Evolutionary conservation across 2,888 invertebrate genomes (phyloP), one percentile per base, ranked within the genome.

Genomic region (Brenthis hecate): DNA sequence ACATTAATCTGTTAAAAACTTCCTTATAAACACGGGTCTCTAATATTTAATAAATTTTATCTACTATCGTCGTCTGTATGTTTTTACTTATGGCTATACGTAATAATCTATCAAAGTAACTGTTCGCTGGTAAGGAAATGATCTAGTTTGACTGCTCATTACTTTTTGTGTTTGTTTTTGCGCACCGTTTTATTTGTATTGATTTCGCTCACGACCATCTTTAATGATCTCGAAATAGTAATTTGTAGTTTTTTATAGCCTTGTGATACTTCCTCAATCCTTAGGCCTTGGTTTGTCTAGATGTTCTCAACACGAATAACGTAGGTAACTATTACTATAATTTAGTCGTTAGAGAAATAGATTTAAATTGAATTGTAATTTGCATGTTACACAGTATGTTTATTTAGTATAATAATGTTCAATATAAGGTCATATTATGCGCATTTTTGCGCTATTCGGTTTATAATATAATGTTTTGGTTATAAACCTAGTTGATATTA

Each of bases 251-350:
- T 87, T 88, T 88, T 85, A 77, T 79, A 71, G 71, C 75, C 78
- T 78, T 79, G 81, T 77, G 70, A 68, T 61, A 86, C 88, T 91
- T 89, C 89, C 89, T 87, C 85, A 84, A 85, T 88, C 84, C 81
- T 81, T 79, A 86, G 85, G 85, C 89, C 89, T 89, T 88, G 90
- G 81, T 83, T 84, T 74, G 82, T 79, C 88, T 89, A 90, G 89
- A 88, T 90, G 89, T 87, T 84, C 77, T 70, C 74, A 56, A 76
- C 84, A 75, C 76, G 78, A 78, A 43, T 43, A 43, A 43, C 86
- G 83, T 71, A 28, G 28, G 28, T 28, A 82, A 84, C 73, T 72
- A 82, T 72, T 61, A 68, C 62, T 74, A 67, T 79, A 77, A 82
- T 82, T 79, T 73, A 68, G 70, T 73, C 77, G 79, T 80, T 82